Base-by-base conservation (phyloP, 2,113 vertebrate genomes). In the Salvelinus fontinalis region DNA sequence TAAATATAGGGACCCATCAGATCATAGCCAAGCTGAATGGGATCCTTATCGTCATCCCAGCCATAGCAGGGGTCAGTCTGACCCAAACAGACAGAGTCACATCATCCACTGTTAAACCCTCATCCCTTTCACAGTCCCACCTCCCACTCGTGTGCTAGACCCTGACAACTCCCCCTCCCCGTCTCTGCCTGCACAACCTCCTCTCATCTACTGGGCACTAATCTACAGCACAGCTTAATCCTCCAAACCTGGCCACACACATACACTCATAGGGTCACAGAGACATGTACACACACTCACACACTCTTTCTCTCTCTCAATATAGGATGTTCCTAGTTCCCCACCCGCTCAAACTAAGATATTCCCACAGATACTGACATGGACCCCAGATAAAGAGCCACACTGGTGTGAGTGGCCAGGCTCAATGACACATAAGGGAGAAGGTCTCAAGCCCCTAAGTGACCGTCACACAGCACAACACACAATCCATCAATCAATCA, bases 201-300 rank as follows among this genome's bases (percentile, higher is more conserved):
- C 77, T 73, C 82, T 89, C 85, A 86, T 88, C 86, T 79, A 81
- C 82, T 83, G 83, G 82, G 60, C 1, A 87, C 79, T 92, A 91
- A 92, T 92, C 91, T 83, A 84, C 70, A 70, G 74, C 27, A 78
- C 67, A 83, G 79, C 48, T 84, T 92, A 92, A 92, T 90, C 88
- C 84, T 74, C 81, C 73, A 78, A 54, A 81, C 85, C 83, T 87
- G 81, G 60, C 18, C 27, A 71, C 66, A 74, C 64, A 72, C 59
- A 73, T 67, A 70, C 18, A 75, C 72, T 69, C 70, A 51, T 34
- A 59, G 60, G 31, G 2, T 64, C 66, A 44, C 18, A 3, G 54
- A 59, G 4, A 57, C 39, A 34, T 49, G 24, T 79, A 68, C 13
- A 48, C 18, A 68, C 66, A 66, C 20, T 9, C 57, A 74, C 6